A percentile compares a stretch with the other conserved stretches of the same genome.
phyloP scores from a whole-genome alignment of 1,140 invertebrate genomes.

The Temnothorax curvispinosus region DNA sequence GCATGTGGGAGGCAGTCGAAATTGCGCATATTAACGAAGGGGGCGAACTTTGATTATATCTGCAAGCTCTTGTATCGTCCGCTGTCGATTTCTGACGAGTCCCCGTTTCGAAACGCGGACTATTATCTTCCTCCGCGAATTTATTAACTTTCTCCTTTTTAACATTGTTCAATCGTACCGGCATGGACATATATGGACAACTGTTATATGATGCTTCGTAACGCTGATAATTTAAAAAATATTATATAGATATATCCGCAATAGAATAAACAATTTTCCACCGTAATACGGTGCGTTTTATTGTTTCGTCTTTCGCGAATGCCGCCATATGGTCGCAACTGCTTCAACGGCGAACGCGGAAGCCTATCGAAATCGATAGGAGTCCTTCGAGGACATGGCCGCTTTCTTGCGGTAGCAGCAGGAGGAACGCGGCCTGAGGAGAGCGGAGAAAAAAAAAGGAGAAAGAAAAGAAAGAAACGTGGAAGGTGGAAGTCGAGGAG shows the following conservation, averaged over 20 bases:
- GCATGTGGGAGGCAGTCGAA: constrained; percentile 71
- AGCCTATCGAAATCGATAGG: constrained; percentile 57
- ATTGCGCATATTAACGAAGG: constrained; percentile 75
- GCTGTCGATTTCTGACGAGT: constrained; percentile 65
- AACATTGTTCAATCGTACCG: neutral
- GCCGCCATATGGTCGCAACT: constrained; percentile 17
- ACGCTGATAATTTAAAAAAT: neutral
- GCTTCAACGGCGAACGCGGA: neutral
- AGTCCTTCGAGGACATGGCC: constrained; percentile 53
- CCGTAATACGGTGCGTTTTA: constrained; percentile 4
- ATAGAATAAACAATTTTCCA: neutral
- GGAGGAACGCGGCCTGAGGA: neutral
- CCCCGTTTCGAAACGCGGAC: neutral
- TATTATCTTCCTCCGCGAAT: neutral
- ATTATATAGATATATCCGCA: neutral
- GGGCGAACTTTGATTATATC: constrained; percentile 68
- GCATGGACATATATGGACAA: neutral
- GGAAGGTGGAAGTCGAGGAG: constrained; percentile 63
- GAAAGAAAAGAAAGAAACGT: constrained; percentile 38
- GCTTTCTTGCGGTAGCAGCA: constrained; percentile 38
- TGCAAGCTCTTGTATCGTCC: constrained; percentile 41
- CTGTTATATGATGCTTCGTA: neutral
- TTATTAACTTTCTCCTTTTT: neutral
- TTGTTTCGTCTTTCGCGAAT: constrained; percentile 26
- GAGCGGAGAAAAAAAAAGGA: neutral